phyloP scores from a whole-genome alignment of 2,113 vertebrate species.

The Myrmophylax atrothorax region DNA sequence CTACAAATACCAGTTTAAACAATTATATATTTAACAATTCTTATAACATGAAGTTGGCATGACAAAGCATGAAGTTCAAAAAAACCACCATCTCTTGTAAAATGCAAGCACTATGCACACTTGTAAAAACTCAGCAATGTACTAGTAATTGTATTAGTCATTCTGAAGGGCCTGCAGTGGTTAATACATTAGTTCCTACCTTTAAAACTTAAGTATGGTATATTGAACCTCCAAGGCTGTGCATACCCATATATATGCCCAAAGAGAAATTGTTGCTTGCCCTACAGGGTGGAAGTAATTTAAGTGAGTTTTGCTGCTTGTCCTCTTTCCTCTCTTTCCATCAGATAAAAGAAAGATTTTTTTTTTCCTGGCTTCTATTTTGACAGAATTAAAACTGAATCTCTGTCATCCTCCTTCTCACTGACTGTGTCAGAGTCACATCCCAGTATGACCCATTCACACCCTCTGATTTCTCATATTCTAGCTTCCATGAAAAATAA shows the following conservation, averaged over 20 bases:
- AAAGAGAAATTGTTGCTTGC: neutral
- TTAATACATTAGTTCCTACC: neutral
- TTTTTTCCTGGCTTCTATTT: neutral
- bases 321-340: neutral
- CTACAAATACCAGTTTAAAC: slow-evolving; percentile 4
- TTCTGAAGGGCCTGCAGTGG: neutral
- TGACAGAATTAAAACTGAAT: neutral
- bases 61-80: neutral
- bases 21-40: neutral
- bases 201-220: neutral
- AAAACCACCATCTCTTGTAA: neutral
- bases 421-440: neutral
- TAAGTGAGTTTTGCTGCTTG: neutral
- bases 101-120: neutral
- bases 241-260: neutral
- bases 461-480: neutral
- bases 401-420: neutral
- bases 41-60: neutral
- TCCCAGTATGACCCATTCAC: neutral
- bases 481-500: neutral
- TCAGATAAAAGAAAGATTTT: neutral
- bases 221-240: neutral
- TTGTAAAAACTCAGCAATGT: neutral
- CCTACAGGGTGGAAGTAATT: neutral
- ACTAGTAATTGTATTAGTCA: neutral